phyloP scores from a whole-genome alignment of 2,113 vertebrate genomes.

The Forbesichthys agassizii region DNA sequence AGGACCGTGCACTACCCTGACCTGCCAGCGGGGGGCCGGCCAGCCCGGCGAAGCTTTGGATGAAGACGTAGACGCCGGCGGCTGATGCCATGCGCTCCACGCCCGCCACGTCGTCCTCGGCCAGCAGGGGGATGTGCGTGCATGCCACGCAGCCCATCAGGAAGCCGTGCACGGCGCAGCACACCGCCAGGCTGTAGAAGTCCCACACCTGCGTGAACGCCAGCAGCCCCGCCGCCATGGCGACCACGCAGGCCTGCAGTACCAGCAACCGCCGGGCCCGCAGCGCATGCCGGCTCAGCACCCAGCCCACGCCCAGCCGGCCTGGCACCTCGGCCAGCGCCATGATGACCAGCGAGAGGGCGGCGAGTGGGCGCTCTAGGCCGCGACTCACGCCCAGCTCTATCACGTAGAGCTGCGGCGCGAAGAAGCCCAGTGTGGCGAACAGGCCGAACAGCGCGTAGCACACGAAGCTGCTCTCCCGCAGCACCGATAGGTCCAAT shows the following conservation, averaged over 20 bases:
- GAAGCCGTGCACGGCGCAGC: slow-evolving; percentile 87
- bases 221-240: slow-evolving; percentile 80
- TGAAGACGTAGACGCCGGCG: slow-evolving; percentile 92
- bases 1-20: slow-evolving; percentile 53
- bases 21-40: slow-evolving; percentile 95
- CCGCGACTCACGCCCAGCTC: slow-evolving; percentile 87
- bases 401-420: slow-evolving; percentile 91
- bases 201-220: slow-evolving; percentile 85
- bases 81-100: slow-evolving; percentile 91
- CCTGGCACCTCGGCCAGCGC: slow-evolving; percentile 90
- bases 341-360: slow-evolving; percentile 87
- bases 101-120: slow-evolving; percentile 91
- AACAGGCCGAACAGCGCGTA: slow-evolving; percentile 95
- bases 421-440: slow-evolving; percentile 93
- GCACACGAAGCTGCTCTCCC: slow-evolving; percentile 86
- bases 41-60: slow-evolving; percentile 92
- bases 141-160: slow-evolving; percentile 88
- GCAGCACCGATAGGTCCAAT: slow-evolving; percentile 90
- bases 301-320: slow-evolving; percentile 82
- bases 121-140: slow-evolving; percentile 92
- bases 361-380: slow-evolving; percentile 80
- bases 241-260: slow-evolving; percentile 82
- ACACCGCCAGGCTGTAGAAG: slow-evolving; percentile 87
- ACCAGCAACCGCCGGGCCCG: slow-evolving; percentile 87
- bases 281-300: slow-evolving; percentile 80